Evolutionary conservation across 1,140 invertebrate species (phyloP).

Genomic region (Trichonephila inaurata): DNA sequence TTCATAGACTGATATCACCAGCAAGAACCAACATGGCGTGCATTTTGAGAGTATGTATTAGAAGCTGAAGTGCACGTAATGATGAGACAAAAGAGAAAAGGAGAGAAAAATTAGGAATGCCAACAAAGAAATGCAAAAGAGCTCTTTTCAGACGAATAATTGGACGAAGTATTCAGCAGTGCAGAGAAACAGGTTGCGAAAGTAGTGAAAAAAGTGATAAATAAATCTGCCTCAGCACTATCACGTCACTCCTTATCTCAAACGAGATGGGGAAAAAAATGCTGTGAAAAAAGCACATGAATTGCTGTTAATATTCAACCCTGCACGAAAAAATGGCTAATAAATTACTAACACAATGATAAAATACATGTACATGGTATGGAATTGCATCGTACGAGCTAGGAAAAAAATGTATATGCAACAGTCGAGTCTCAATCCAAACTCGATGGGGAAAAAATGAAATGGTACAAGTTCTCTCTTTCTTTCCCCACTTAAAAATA

Average conservation of each 20-base stretch:
- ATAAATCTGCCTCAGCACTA: conserved; percentile 58
- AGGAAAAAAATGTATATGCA: conserved; percentile 68
- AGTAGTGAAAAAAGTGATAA: conserved; percentile 63
- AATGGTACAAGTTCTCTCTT: conserved; percentile 51
- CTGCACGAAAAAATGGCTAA: conserved; percentile 76
- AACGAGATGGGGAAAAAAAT: conserved; percentile 52
- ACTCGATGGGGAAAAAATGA: conserved; percentile 56
- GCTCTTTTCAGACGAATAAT: conserved; percentile 57
- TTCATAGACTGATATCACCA: neutral
- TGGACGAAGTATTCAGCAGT: conserved; percentile 63
- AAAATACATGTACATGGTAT: conserved; percentile 76
- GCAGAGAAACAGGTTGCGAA: conserved; percentile 69
- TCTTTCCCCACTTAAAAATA: neutral
- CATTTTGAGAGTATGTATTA: conserved; percentile 31
- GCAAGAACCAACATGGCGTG: conserved; percentile 1
- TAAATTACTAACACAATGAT: conserved; percentile 77
- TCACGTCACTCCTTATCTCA: conserved; percentile 55
- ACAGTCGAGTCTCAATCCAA: conserved; percentile 44
- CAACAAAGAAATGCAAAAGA: conserved; percentile 67
- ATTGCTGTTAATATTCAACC: conserved; percentile 72
- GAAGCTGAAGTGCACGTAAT: conserved; percentile 44
- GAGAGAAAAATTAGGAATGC: conserved; percentile 45
- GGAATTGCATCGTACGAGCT: conserved; percentile 67
- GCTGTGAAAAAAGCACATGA: conserved; percentile 68
- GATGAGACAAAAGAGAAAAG: conserved; percentile 25